Percentiles rank a stretch among this genome's conserved stretches.
Evolutionary conservation across 1,140 invertebrate species (phyloP).

Genomic region (Plodia interpunctella): DNA sequence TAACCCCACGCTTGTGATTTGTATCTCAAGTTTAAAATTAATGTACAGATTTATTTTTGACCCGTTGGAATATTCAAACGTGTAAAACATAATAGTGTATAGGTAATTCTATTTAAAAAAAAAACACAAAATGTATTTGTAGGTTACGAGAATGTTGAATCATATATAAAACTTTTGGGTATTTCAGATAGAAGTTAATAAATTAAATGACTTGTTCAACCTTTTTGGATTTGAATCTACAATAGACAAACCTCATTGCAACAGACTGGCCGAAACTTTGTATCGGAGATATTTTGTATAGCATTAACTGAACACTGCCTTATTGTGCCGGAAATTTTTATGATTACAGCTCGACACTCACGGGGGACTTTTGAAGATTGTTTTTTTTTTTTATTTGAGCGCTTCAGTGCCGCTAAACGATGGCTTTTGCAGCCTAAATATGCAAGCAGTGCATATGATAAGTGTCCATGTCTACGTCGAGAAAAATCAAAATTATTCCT

Average conservation of each 20-base stretch:
- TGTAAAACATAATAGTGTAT: slow-evolving; percentile 71
- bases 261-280: slow-evolving; percentile 72
- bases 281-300: slow-evolving; percentile 75
- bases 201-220: slow-evolving; percentile 67
- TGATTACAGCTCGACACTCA: slow-evolving; percentile 27
- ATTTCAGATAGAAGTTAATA: slow-evolving; percentile 72
- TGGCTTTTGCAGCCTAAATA: neutral
- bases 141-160: slow-evolving; percentile 73
- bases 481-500: neutral
- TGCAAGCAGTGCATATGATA: neutral
- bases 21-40: slow-evolving; percentile 38
- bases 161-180: slow-evolving; percentile 67
- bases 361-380: neutral
- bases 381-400: too few species aligned
- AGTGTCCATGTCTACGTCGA: neutral
- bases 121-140: slow-evolving; percentile 72
- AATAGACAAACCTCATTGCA: slow-evolving; percentile 74
- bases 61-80: slow-evolving; percentile 66
- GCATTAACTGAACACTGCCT: slow-evolving; percentile 73
- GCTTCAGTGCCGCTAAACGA: neutral
- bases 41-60: slow-evolving; percentile 61
- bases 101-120: slow-evolving; percentile 61
- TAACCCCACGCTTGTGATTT: slow-evolving; percentile 46
- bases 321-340: slow-evolving; percentile 70
- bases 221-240: slow-evolving; percentile 76